Conservation (phyloP, 2,797 vertebrate species). For the Hypotaenidia okinawae region DNA sequence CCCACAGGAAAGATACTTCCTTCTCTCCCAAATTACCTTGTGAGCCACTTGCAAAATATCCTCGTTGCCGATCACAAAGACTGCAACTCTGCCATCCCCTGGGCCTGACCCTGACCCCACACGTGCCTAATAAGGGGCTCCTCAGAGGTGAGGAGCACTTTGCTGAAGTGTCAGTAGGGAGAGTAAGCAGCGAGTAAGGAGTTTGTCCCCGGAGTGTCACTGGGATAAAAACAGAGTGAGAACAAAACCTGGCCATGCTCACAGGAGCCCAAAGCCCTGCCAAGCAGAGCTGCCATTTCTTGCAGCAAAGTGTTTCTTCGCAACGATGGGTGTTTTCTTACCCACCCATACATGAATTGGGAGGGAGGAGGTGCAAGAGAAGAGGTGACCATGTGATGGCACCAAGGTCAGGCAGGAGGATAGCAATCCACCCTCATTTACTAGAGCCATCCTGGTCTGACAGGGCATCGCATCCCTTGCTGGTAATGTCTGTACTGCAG, state of each 20-base stretch:
- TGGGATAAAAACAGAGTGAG: background rate
- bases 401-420: background rate
- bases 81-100: background rate
- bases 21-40: background rate
- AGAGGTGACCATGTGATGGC: background rate
- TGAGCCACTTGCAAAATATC: background rate
- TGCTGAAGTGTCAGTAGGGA: background rate
- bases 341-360: background rate
- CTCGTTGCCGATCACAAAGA: background rate
- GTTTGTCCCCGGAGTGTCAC: background rate
- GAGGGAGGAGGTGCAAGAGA: background rate
- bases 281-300: background rate
- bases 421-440: background rate
- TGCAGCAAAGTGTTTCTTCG: background rate
- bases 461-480: background rate
- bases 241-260: background rate
- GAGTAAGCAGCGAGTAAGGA: background rate
- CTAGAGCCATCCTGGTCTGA: background rate
- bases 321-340: background rate
- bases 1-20: background rate
- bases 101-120: background rate
- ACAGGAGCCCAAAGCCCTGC: background rate
- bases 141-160: background rate
- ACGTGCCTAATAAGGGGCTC: background rate
- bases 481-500: background rate